Evolutionary conservation across 2,888 invertebrate genomes (phyloP), one percentile per base, ranked within the genome.

Genomic region (Cryptus viduatorius): DNA sequence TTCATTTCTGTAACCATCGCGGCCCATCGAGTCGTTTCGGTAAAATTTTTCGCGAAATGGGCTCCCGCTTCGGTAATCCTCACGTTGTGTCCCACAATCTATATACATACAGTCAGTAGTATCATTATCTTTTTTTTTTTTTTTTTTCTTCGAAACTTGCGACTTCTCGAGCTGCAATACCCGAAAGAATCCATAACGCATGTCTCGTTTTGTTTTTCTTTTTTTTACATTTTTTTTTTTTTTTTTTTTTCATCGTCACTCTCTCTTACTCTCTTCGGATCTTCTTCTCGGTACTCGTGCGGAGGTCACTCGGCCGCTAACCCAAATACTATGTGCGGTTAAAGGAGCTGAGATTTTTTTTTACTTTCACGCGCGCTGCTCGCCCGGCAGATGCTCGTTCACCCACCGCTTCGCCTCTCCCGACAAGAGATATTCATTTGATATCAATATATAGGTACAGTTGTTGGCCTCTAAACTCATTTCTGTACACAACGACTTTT

Each of bases 251-350:
- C 7, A 10, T 24, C 31, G 46, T 19, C 68, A 37, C 56, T 29
- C 31, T 53, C 46, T 50, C 56, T 29, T 56, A 73, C 68, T 84
- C 69, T 69, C 81, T 78, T 68, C 42, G 73, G 31, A 46, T 77
- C 76, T 14, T 80, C 69, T 84, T 67, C 82, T 79, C 75, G 56
- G 75, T 79, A 79, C 71, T 29, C 65, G 53, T 37, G 37, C 42
- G 72, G 84, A 87, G 86, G 85, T 85, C 86, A 86, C 59, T 73
- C 78, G 77, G 72, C 42, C 68, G 82, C 78, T 73, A 86, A 84
- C 84, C 86, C 79, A 86, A 87, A 86, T 84, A 80, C 79, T 42
- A 73, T 42, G 61, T 61, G 46, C 78, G 61, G 46, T 42, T 73
- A 44, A 79, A 31, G 75, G 69, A 82, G 64, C 64, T 19, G 10